phyloP scores from a whole-genome alignment of 2,888 invertebrate genomes.

The Plagodis dolabraria region DNA sequence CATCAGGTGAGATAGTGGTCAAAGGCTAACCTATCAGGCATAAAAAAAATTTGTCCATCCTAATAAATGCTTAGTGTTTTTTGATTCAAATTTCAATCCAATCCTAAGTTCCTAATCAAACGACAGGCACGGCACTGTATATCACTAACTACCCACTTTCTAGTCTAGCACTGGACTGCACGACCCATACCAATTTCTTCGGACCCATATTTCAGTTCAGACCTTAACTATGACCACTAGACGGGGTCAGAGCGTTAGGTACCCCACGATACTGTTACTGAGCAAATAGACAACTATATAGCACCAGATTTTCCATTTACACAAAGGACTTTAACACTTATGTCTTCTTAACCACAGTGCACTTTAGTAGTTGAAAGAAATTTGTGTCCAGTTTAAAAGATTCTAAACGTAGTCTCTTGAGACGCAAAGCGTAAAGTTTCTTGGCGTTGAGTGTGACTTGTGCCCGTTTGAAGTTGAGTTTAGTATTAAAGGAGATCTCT shows the following conservation, averaged over 20 bases:
- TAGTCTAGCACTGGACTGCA: constrained; percentile 38
- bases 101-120: constrained; percentile 9
- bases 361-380: constrained; percentile 12
- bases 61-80: not conserved
- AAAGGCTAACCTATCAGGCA: no score
- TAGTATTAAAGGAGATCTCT: constrained; percentile 52
- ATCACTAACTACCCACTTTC: constrained; percentile 36
- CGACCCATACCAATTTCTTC: constrained; percentile 46
- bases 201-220: constrained; percentile 54
- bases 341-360: constrained; percentile 3
- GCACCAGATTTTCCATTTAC: constrained; percentile 13
- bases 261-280: constrained; percentile 51
- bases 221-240: constrained; percentile 60
- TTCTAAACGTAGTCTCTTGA: constrained; percentile 2
- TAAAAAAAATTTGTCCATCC: no score
- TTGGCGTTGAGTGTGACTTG: constrained; percentile 10
- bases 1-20: no score
- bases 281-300: constrained; percentile 45
- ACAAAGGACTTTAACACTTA: constrained; percentile 4
- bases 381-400: not conserved
- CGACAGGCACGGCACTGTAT: constrained; percentile 22
- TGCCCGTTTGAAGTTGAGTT: constrained; percentile 31
- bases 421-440: constrained; percentile 18
- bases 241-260: constrained; percentile 56
- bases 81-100: not conserved